Percentiles rank a stretch among this genome's conserved stretches.
Evolutionary conservation across 2,888 invertebrate genomes (phyloP).

Genomic region (Ditula angustiorana): DNA sequence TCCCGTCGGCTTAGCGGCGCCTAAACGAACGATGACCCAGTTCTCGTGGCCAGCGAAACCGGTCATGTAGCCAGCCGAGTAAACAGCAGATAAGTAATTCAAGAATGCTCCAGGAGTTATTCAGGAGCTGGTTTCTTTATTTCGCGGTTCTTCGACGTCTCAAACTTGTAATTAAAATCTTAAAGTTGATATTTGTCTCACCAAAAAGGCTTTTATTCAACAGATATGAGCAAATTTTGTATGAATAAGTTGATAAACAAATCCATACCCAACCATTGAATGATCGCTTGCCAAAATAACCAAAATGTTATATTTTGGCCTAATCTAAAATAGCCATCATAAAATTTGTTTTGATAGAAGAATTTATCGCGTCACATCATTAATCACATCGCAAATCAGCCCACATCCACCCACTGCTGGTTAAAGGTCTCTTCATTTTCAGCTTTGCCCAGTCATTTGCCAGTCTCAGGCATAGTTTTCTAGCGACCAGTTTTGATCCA

Average conservation of each 20-base stretch:
- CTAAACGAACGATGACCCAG: constrained; percentile 61
- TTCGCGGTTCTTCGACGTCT: no score
- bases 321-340: background rate
- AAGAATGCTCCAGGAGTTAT: constrained; percentile 14
- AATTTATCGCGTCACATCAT: constrained; percentile 3
- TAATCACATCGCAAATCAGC: background rate
- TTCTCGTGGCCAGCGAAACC: constrained; percentile 45
- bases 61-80: constrained; percentile 56
- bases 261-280: no score
- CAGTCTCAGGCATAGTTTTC: background rate
- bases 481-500: background rate
- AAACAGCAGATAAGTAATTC: constrained; percentile 49
- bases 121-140: no score
- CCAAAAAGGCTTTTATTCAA: no score
- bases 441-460: background rate
- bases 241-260: no score
- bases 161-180: no score
- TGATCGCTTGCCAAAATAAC: no score
- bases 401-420: background rate
- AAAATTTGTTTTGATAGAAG: background rate
- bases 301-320: background rate
- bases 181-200: no score
- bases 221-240: no score
- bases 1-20: constrained; percentile 32
- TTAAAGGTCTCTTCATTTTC: background rate